Evolutionary conservation across 2,797 vertebrate species (phyloP).

Genomic region (Gymnocypris eckloni): DNA sequence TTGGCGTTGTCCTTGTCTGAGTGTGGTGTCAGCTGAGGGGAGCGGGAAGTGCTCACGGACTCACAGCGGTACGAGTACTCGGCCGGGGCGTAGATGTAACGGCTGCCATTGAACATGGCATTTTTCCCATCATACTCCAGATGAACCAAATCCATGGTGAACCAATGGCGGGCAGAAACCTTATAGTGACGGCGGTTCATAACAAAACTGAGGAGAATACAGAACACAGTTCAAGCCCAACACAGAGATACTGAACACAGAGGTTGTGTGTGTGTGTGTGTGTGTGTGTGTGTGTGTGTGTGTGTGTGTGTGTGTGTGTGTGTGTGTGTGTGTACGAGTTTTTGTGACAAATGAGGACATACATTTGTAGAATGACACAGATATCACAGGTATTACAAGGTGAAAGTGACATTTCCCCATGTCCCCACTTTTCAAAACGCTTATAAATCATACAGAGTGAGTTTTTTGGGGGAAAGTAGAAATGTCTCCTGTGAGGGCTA

Average conservation of each 20-base stretch:
- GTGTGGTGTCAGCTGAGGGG: constrained; percentile 72
- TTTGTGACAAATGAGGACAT: too few species aligned
- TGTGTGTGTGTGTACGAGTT: too few species aligned
- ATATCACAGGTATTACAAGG: too few species aligned
- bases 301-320: too few species aligned
- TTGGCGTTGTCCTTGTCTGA: constrained; percentile 72
- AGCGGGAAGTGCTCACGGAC: constrained; percentile 74
- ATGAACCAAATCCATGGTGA: constrained; percentile 79
- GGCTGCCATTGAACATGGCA: constrained; percentile 80
- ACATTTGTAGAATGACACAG: too few species aligned
- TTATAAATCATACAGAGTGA: too few species aligned
- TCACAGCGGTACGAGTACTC: constrained; percentile 87
- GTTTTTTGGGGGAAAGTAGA: too few species aligned
- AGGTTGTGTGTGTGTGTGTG: background rate
- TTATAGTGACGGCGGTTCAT: constrained; percentile 78
- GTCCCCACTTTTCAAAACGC: too few species aligned
- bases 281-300: too few species aligned
- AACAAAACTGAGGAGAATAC: constrained; percentile 68
- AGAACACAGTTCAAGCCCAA: background rate
- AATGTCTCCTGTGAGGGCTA: too few species aligned
- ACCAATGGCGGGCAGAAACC: constrained; percentile 86
- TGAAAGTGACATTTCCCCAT: too few species aligned
- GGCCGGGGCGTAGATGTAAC: constrained; percentile 80
- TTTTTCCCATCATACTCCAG: constrained; percentile 77
- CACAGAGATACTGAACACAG: background rate